A percentile compares a stretch with the other conserved stretches of the same genome.
phyloP scores from a whole-genome alignment of 2,888 invertebrate genomes.

The Cheilosia soror region DNA sequence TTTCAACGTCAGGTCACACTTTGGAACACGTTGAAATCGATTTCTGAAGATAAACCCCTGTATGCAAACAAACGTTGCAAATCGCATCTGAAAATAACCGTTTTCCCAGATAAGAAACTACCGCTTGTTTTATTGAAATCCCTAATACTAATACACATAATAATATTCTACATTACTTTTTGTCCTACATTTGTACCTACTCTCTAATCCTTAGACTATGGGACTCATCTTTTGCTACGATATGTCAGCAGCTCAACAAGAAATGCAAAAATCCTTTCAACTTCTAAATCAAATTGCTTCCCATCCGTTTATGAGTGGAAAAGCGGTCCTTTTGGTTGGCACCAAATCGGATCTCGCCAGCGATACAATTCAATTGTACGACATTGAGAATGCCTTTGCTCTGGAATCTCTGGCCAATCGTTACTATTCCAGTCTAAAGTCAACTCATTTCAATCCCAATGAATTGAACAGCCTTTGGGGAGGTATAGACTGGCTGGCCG shows the following conservation, averaged over 20 bases:
- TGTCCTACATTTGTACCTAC: too few species aligned
- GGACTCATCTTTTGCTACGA: conserved; percentile 81
- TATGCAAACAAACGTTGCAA: too few species aligned
- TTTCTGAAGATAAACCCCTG: too few species aligned
- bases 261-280: conserved; percentile 77
- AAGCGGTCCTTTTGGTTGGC: conserved; percentile 80
- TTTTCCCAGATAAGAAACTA: too few species aligned
- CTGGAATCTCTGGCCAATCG: conserved; percentile 79
- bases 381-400: conserved; percentile 80
- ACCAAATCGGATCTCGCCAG: conserved; percentile 78
- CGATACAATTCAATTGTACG: conserved; percentile 80
- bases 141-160: too few species aligned
- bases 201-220: conserved; percentile 76
- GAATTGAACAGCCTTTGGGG: conserved; percentile 37
- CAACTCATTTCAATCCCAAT: conserved; percentile 41
- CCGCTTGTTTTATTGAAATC: too few species aligned
- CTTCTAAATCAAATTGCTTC: conserved; percentile 78
- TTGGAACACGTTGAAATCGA: too few species aligned
- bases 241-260: conserved; percentile 76
- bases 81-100: too few species aligned
- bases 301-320: conserved; percentile 79
- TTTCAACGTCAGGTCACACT: too few species aligned
- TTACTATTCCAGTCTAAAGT: conserved; percentile 76
- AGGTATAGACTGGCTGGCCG: conserved; percentile 52
- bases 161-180: too few species aligned